Evolutionary conservation across 2,113 vertebrate species (phyloP), one percentile per base, ranked within the genome.

Genomic region (Ammodytes dubius): DNA sequence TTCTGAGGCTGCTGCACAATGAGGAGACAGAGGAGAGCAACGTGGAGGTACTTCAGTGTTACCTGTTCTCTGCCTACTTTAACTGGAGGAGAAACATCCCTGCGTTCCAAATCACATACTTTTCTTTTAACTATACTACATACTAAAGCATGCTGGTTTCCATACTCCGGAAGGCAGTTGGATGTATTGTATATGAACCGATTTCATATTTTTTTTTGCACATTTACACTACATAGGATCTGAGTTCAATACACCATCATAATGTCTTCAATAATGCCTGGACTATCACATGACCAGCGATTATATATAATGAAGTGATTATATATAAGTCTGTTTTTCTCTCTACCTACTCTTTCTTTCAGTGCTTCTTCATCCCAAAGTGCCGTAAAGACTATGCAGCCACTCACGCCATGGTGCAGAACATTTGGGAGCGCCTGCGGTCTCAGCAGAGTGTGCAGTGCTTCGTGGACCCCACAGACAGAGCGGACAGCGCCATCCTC

Each of bases 351-450:
- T 47, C 0, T 45, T 9, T 74, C 72, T 35, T 60, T 40, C 81
- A 99, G 98, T 99, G 98, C 6, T 99, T 98, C 49, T 98, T 96
- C 85, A 96, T 97, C 83, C 97, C 98, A 52, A 97, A 97, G 82
- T 99, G 98, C 5, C 94, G 89, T 19, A 98, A 96, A 93, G 97
- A 98, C 12, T 96, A 96, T 0, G 92, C 96, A 15, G 94, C 95
- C 27, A 96, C 95, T 82, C 91, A 96, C 82, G 94, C 95, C 0
- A 70, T 96, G 35, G 94, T 98, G 61, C 95, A 91, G 0, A 93
- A 97, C 0, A 96, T 99, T 79, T 97, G 96, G 37, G 97, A 98
- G 79, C 97, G 96, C 61, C 97, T 98, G 89, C 92, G 94, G 63
- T 95, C 95, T 76, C 96, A 97, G 81, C 96, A 95, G n/a, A 95